Percentiles rank a stretch among this genome's conserved stretches.
Evolutionary conservation across 92 coral and sea anemone species (phyloP).

Genomic region (Zoanthus sansibaricus): DNA sequence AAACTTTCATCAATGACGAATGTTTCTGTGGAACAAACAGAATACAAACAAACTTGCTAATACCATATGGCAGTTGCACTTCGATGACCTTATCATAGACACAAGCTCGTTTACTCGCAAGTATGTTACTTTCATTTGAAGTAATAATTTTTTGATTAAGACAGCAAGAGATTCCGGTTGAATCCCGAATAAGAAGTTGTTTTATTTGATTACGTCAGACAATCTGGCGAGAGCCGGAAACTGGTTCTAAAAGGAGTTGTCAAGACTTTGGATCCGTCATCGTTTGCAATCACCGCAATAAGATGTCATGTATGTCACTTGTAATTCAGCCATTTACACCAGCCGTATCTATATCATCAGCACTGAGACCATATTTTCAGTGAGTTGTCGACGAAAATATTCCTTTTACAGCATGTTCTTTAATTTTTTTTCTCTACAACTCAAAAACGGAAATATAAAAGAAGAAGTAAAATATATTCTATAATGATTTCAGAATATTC

Average conservation of each 20-base stretch:
- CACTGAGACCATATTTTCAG: too few species aligned
- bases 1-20: constrained; percentile 70
- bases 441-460: too few species aligned
- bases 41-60: constrained; percentile 69
- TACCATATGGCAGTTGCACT: constrained; percentile 12
- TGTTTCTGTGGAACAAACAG: constrained; percentile 72
- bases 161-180: neutral
- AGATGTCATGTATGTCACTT: neutral
- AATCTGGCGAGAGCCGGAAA: constrained; percentile 28
- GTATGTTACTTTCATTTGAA: neutral
- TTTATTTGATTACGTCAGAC: constrained; percentile 44
- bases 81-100: constrained; percentile 9
- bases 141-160: constrained; percentile 1
- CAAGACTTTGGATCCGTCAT: constrained; percentile 18
- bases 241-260: constrained; percentile 23
- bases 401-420: too few species aligned
- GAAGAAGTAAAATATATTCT: too few species aligned
- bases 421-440: too few species aligned
- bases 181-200: constrained; percentile 3
- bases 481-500: too few species aligned
- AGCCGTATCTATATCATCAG: neutral
- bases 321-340: neutral
- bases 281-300: constrained; percentile 18
- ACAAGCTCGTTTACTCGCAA: neutral
- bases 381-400: too few species aligned